Evolutionary conservation across 1,140 invertebrate species (phyloP).

Genomic region (Goniozus legneri): DNA sequence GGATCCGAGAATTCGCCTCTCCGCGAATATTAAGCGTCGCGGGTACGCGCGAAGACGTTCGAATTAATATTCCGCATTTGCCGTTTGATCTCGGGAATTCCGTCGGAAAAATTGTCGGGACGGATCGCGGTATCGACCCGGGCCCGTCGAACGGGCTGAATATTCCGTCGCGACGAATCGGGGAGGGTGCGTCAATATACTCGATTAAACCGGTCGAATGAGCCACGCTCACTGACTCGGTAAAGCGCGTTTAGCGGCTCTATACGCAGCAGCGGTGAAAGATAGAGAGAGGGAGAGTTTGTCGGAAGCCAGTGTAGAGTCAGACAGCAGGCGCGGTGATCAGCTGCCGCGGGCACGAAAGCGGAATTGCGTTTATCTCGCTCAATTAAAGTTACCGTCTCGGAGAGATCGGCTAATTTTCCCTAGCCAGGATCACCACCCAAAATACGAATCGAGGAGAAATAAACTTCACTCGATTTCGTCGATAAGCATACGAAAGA

Average conservation of each 20-base stretch:
- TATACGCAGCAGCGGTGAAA: no score
- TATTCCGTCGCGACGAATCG: constrained; percentile 19
- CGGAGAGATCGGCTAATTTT: no score
- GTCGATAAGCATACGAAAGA: no score
- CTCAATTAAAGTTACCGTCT: constrained; percentile 1
- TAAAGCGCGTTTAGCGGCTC: no score
- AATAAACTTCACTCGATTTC: no score
- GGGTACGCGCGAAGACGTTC: neutral
- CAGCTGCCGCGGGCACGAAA: neutral
- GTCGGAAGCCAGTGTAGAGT: neutral
- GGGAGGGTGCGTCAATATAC: constrained; percentile 19
- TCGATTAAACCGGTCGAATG: constrained; percentile 27
- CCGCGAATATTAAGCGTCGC: no score
- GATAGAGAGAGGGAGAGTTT: no score
- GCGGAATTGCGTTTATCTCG: constrained; percentile 13
- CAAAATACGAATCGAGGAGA: constrained; percentile 8
- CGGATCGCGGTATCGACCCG: neutral
- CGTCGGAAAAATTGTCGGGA: neutral
- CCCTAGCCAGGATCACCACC: no score
- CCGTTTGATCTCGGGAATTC: no score
- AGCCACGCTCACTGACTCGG: constrained; percentile 11
- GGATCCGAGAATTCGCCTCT: no score
- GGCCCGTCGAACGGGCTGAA: no score
- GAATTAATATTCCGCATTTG: no score
- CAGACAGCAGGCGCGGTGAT: constrained; percentile 11